phyloP scores from a whole-genome alignment of 2,888 invertebrate genomes.

The Gerris lacustris region DNA sequence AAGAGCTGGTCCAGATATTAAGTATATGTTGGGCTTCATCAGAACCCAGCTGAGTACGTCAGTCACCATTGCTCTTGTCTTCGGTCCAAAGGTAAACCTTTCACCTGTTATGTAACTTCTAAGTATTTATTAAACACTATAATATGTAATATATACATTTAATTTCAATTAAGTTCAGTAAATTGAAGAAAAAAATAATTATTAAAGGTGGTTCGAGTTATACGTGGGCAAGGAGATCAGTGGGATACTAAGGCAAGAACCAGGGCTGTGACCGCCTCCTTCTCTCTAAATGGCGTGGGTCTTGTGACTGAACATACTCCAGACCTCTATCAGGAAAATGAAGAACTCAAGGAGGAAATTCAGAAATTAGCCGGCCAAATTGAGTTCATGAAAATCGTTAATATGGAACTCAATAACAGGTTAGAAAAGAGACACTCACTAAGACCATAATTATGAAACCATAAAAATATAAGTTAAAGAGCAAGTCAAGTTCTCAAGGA shows the following conservation, averaged over 20 bases:
- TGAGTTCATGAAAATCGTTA: constrained; percentile 86
- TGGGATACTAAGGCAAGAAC: constrained; percentile 78
- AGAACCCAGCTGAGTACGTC: constrained; percentile 85
- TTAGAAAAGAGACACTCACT: no score
- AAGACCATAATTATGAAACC: constrained; percentile 39
- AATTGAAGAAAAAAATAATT: neutral
- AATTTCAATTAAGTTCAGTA: no score
- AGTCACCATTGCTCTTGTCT: constrained; percentile 69
- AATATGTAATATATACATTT: no score
- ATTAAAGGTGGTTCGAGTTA: constrained; percentile 60
- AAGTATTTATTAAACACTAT: no score
- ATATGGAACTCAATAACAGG: constrained; percentile 79
- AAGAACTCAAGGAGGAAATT: constrained; percentile 84
- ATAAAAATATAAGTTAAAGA: no score
- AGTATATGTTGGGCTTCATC: constrained; percentile 81
- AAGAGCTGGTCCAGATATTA: constrained; percentile 78
- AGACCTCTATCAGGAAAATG: constrained; percentile 79
- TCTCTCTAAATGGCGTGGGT: constrained; percentile 74
- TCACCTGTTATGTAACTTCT: neutral
- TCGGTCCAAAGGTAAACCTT: constrained; percentile 63
- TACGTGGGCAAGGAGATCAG: constrained; percentile 76
- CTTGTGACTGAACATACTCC: constrained; percentile 72
- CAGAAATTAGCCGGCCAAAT: constrained; percentile 83
- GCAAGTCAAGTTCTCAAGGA: no score
- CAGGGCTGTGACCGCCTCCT: constrained; percentile 70